Percentiles rank a stretch among this genome's conserved stretches.
These are phyloP conservation scores for Oxystoma pomonae DNA, from an alignment of 2,888 invertebrate genomes.

Conservation along the genomic window DNA sequence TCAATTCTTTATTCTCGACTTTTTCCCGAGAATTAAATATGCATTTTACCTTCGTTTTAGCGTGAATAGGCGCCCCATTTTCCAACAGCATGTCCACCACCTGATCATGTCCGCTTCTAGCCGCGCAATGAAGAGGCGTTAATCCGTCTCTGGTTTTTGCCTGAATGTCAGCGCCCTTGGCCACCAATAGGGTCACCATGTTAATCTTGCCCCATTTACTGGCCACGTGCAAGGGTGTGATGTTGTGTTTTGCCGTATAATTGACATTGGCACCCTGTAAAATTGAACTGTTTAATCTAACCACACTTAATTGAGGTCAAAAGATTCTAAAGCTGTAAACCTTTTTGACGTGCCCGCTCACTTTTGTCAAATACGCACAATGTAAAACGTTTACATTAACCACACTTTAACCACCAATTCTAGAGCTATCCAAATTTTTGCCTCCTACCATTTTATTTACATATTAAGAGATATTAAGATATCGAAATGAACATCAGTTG, in stretches of 20 bases:
- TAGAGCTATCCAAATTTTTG: no score
- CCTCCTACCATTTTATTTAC: no score
- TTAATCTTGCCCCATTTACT: conserved; percentile 97
- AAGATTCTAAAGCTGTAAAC: no score
- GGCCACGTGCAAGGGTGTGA: conserved; percentile 97
- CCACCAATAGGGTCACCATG: conserved; percentile 84
- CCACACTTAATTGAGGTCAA: no score
- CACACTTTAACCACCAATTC: no score
- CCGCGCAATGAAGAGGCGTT: conserved; percentile 95
- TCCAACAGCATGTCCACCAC: conserved; percentile 88
- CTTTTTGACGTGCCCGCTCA: no score
- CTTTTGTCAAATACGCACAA: no score
- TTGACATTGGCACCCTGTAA: conserved; percentile 85
- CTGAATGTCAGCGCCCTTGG: conserved; percentile 87
- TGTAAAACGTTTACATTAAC: no score
- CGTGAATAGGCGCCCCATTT: conserved; percentile 87
- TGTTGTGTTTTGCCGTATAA: conserved; percentile 94
- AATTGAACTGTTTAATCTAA: background rate
- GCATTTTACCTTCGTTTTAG: conserved; percentile 91
- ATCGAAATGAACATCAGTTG: no score
- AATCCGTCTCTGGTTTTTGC: conserved; percentile 92
- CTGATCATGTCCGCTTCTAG: conserved; percentile 92
- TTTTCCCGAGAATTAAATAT: no score
- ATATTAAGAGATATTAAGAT: no score
- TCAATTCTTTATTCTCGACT: no score